A percentile compares a stretch with the other conserved stretches of the same genome.
phyloP scores from a whole-genome alignment of 2,888 invertebrate genomes.

The Cosmia pyralina region DNA sequence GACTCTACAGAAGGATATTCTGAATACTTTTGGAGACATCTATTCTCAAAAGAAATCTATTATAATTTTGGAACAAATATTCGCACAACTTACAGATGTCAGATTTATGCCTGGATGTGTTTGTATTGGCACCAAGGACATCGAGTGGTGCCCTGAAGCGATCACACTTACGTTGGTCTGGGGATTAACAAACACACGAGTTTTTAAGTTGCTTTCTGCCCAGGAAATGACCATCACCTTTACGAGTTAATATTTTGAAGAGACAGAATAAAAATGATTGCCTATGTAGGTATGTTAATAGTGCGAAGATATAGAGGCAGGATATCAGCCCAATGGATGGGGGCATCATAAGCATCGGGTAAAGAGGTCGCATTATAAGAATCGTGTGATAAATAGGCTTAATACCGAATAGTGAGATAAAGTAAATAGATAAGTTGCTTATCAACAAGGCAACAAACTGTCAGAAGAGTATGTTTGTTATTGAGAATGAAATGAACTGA shows the following conservation, averaged over 20 bases:
- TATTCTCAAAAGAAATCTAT: slow-evolving; percentile 1
- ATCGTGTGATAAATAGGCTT: slow-evolving; percentile 19
- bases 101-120: slow-evolving; percentile 36
- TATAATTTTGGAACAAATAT: slow-evolving; percentile 13
- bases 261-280: not conserved
- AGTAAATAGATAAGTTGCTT: slow-evolving; percentile 25
- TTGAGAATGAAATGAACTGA: slow-evolving; percentile 6
- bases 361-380: not conserved
- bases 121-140: slow-evolving; percentile 41
- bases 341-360: not conserved
- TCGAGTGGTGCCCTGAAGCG: slow-evolving; percentile 37
- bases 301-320: not conserved
- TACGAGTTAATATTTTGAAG: slow-evolving; percentile 8
- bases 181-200: slow-evolving; percentile 42
- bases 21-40: not conserved
- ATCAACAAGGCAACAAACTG: slow-evolving; percentile 28
- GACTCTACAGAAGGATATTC: not conserved
- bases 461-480: slow-evolving; percentile 12
- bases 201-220: slow-evolving; percentile 21
- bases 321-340: not conserved
- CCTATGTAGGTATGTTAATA: not conserved
- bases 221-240: slow-evolving; percentile 21
- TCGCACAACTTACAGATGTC: slow-evolving; percentile 44
- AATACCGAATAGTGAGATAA: slow-evolving; percentile 19
- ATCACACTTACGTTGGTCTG: slow-evolving; percentile 54